Evolutionary conservation across 2,113 vertebrate species (phyloP), one percentile per base, ranked within the genome.

Genomic region (Setophaga petechia): DNA sequence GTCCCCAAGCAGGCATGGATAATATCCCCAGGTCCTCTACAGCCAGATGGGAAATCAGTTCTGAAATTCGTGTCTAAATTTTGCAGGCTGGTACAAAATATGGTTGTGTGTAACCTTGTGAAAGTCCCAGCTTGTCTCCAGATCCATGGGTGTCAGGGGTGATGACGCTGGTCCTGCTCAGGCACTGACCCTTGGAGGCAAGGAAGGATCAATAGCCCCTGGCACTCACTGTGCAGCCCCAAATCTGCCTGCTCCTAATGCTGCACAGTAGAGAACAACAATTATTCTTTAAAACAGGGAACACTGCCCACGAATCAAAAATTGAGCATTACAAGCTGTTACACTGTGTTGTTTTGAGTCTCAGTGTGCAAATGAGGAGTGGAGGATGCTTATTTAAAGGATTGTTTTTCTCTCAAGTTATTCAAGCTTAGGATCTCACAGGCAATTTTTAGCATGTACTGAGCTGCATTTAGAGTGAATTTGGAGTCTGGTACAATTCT

Each of bases 331-430:
- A 43, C 46, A 93, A 89, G 63, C 67, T 58, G 43, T 65, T 82
- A 82, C 44, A 44, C 8, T 6, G 43, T 1, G 2, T 62, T 85
- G 78, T 84, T 89, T 75, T 20, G 49, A 84, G 54, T 54, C 74
- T 80, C 18, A 2, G 39, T 0, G 24, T 7, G 11, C 62, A 89
- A 94, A 93, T 28, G 59, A 58, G 71, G 71, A 87, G 69, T 12
- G 39, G n/a, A 19, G 7, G 47, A 58, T 57, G 51, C 55, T 78
- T 93, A 78, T 90, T 91, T 76, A 94, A 95, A 85, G 58, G 85
- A 77, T 44, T 7, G 2, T 39, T 94, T 68, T 81, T 66, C 72
- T 89, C 41, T 82, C 27, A 59, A 76, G 28, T 91, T 85, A 62
- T 51, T 92, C 63, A 79, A 76, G 67, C 71, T 91, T 66, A 76